A percentile compares a stretch with the other conserved stretches of the same genome.
Evolutionary conservation across 92 coral and sea anemone species (phyloP).

Genomic region (Heliopora coerulea): DNA sequence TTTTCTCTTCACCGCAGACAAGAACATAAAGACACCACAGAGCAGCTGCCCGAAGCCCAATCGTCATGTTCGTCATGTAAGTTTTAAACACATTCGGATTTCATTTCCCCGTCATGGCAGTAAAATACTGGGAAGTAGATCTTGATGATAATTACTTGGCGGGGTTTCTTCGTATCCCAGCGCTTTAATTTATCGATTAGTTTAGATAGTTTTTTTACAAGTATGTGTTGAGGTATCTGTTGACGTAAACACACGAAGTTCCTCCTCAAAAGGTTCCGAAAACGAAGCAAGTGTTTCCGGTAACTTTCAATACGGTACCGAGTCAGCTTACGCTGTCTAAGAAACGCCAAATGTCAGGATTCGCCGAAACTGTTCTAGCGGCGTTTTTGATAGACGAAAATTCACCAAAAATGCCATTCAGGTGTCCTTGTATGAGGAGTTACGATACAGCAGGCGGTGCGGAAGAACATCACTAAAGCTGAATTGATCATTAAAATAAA

Average conservation of each 20-base stretch:
- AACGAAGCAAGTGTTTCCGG: slow-evolving; percentile 28
- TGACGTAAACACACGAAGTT: slow-evolving; percentile 29
- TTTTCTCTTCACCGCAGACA: slow-evolving; percentile 59
- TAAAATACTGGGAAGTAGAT: neutral
- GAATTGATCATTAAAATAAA: too few relatives aligned
- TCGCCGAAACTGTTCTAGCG: too few relatives aligned
- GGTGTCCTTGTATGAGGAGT: too few relatives aligned
- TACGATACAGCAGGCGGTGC: too few relatives aligned
- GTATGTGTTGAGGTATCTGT: slow-evolving; percentile 27
- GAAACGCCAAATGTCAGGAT: too few relatives aligned
- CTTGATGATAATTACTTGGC: slow-evolving; percentile 12
- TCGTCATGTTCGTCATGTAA: slow-evolving; percentile 92
- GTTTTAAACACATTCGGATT: slow-evolving; percentile 34
- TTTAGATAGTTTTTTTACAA: slow-evolving; percentile 8
- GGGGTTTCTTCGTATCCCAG: slow-evolving; percentile 2
- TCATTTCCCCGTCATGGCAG: neutral
- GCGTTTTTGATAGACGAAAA: too few relatives aligned
- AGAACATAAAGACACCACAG: slow-evolving; percentile 91
- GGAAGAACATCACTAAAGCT: too few relatives aligned
- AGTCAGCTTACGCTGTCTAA: neutral
- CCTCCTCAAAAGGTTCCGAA: slow-evolving; percentile 4
- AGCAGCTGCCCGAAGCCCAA: slow-evolving; percentile 79
- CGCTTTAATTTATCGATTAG: slow-evolving; percentile 16
- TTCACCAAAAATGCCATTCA: too few relatives aligned
- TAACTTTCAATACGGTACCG: slow-evolving; percentile 13